Base-by-base conservation (phyloP, 1,140 invertebrate genomes). In the Neodiprion fabricii region DNA sequence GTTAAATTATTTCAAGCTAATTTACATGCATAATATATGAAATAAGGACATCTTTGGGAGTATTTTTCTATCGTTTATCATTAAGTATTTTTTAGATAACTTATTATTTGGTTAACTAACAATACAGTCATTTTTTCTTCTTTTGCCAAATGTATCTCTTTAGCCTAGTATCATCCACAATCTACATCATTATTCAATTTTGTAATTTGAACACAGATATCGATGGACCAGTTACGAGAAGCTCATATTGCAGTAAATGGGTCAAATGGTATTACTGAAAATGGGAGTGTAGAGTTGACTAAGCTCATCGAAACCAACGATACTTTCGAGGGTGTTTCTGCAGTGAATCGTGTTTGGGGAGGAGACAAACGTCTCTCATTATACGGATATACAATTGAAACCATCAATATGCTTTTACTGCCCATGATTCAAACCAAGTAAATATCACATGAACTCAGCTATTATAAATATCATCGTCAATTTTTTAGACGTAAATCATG, bases 391-490 rank as follows among this genome's bases (percentile, higher is more conserved):
- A 98, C 96, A 8, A 93, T 97, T 61, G 98, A 99, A 89, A 97
- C 97, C 4, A 94, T 99, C 81, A 96, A 96, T 81, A 92, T 99
- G 90, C 90, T 99, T 12, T 88, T 99, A 12, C 84, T 99, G 69
- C 98, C 98, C 1, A 99, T 99, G 98, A 94, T 99, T 76, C 93
- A 95, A 82, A 97, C 97, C 76, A 98, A 98, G 96, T 97, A 89
- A 89, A 92, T 91, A 75, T 28, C 50, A 74, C 17, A 21, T 21
- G 17, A 21, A 0, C 17, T 21, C 17, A 76, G 68, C 79, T 77
- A 40, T 68, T 76, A 50, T 72, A 49, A 69, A 79, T 65, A 79
- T 71, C 47, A 75, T 76, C 50, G 71, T 70, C 49, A 72, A 76
- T 17, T 72, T 49, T 69, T 67, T 78, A 21, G 12, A 28, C 1